Evolutionary conservation across 2,797 vertebrate species (phyloP).

Genomic region (Helicolenus hilgendorfi): DNA sequence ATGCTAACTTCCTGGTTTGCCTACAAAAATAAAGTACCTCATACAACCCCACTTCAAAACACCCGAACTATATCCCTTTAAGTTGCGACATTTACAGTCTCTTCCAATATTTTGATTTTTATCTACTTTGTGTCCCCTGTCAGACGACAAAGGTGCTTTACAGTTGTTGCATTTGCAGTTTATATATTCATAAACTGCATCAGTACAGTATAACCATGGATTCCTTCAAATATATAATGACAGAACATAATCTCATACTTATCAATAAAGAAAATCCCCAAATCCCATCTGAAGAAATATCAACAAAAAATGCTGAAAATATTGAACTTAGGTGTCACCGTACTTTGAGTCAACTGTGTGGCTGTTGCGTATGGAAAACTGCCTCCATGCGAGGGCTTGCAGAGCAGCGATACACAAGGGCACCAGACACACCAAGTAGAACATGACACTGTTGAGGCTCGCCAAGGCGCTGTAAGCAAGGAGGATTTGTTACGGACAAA

Average conservation of each 20-base stretch:
- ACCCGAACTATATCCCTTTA: too few species aligned
- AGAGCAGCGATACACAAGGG: slow-evolving; percentile 89
- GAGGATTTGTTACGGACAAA: neutral
- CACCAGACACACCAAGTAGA: slow-evolving; percentile 93
- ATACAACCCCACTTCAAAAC: too few species aligned
- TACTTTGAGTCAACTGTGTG: slow-evolving; percentile 88
- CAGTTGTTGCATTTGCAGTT: neutral
- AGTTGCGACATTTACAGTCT: too few species aligned
- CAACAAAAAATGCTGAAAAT: neutral
- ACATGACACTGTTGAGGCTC: slow-evolving; percentile 92
- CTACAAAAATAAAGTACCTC: too few species aligned
- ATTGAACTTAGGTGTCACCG: slow-evolving; percentile 74
- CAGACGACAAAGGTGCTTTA: neutral
- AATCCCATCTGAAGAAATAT: neutral
- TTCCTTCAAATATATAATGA: neutral
- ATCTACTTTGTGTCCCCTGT: neutral
- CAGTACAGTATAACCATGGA: neutral
- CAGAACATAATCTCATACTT: neutral
- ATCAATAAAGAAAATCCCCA: neutral
- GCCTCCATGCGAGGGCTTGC: slow-evolving; percentile 93
- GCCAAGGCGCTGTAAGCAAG: slow-evolving; percentile 83
- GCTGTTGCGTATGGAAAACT: slow-evolving; percentile 93
- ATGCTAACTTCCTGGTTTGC: too few species aligned
- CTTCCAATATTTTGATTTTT: neutral
- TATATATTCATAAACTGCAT: neutral